Conservation (phyloP, 2,797 vertebrate species). For the Smutsia gigantea region DNA sequence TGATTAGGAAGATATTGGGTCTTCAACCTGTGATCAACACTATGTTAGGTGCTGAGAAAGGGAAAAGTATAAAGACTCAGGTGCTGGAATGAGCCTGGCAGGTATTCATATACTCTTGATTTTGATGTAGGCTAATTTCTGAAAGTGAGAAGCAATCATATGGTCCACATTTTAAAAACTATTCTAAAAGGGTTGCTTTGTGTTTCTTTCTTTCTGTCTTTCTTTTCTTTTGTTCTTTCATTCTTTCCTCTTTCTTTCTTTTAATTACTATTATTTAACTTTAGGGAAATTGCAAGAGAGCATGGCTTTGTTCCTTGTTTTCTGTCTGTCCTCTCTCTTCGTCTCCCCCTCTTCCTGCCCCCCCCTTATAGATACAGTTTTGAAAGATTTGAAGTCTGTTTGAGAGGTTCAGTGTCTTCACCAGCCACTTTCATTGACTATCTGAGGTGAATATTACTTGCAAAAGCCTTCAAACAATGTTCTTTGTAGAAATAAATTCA, state of each 20-base stretch:
- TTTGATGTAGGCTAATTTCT: background rate
- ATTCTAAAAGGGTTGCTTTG: background rate
- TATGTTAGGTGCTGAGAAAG: background rate
- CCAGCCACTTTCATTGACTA: slow-evolving; percentile 3
- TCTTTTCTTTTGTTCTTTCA: too few relatives aligned
- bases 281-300: background rate
- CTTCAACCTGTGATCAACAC: background rate
- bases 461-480: background rate
- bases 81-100: background rate
- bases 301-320: background rate
- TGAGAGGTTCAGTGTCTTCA: slow-evolving; percentile 40
- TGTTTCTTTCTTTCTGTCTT: background rate
- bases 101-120: background rate
- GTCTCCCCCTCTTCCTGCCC: background rate
- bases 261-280: background rate
- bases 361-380: background rate
- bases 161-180: background rate
- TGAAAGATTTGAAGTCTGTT: background rate
- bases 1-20: background rate
- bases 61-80: background rate
- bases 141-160: background rate
- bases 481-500: slow-evolving; percentile 32
- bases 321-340: background rate
- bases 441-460: background rate
- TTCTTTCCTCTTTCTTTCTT: background rate